A percentile compares a stretch with the other conserved stretches of the same genome.
Conservation (phyloP, 2,113 vertebrate species). For the Hippocampus guttulatus region DNA sequence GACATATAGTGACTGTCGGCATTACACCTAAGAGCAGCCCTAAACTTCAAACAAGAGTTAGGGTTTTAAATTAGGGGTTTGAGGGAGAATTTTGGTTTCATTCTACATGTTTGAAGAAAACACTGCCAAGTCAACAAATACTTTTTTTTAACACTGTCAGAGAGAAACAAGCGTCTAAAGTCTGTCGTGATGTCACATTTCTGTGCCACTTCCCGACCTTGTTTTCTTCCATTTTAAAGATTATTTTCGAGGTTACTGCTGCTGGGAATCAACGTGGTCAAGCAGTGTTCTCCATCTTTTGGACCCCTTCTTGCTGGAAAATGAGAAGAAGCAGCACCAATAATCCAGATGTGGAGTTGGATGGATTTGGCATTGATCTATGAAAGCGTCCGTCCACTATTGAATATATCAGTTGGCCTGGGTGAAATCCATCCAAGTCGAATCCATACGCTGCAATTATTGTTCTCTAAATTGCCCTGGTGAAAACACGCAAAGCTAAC, state of each 20-base stretch:
- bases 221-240: background rate
- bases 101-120: too few species aligned
- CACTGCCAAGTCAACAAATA: background rate
- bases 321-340: background rate
- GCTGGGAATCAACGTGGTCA: background rate
- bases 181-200: background rate
- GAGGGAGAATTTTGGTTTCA: too few species aligned
- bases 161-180: background rate
- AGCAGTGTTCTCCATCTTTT: background rate
- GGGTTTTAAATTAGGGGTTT: too few species aligned
- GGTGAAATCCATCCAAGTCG: slow-evolving; percentile 47
- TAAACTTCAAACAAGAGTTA: too few species aligned
- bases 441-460: slow-evolving; percentile 66
- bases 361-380: slow-evolving; percentile 48
- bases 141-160: background rate
- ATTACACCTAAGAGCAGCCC: too few species aligned
- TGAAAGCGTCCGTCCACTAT: slow-evolving; percentile 29
- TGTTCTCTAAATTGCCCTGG: slow-evolving; percentile 59
- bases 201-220: background rate
- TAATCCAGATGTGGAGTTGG: background rate
- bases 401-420: slow-evolving; percentile 44
- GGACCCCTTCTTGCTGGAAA: background rate
- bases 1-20: too few species aligned
- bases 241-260: background rate
- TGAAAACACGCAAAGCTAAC: slow-evolving; percentile 63